Percentiles rank a stretch among this genome's conserved stretches.
Conservation (phyloP, 2,113 vertebrate species). For the Anthoscopus minutus region DNA sequence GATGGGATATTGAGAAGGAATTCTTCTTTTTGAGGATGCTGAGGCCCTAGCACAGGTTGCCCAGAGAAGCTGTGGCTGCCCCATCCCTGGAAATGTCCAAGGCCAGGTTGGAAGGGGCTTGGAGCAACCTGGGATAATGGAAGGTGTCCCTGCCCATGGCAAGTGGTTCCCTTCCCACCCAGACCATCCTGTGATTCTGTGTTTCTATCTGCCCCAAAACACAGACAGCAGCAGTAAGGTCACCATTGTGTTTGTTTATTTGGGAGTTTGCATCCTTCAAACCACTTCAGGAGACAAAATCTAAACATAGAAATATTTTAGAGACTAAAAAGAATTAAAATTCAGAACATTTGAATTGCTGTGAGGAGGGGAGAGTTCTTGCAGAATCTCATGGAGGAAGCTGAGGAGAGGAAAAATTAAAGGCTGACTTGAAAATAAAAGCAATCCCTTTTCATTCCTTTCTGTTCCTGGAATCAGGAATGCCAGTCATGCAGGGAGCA, state of each 20-base stretch:
- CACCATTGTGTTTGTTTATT: neutral
- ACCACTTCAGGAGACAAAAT: neutral
- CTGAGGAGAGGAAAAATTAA: neutral
- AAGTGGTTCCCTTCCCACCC: neutral
- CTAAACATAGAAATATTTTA: neutral
- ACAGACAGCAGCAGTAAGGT: neutral
- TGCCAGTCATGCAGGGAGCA: neutral
- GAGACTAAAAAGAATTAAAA: neutral
- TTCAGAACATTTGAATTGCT: neutral
- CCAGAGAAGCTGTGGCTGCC: neutral
- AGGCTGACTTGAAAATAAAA: neutral
- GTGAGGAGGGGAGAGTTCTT: neutral
- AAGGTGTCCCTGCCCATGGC: neutral
- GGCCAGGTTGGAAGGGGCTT: neutral
- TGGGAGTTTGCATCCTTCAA: neutral
- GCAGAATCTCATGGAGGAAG: neutral
- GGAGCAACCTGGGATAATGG: accelerated
- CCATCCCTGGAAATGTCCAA: neutral
- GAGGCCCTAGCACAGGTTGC: neutral
- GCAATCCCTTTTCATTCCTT: neutral
- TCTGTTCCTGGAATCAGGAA: neutral
- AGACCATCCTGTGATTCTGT: neutral
- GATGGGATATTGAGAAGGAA: neutral
- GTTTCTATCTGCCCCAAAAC: neutral
- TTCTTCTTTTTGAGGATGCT: accelerated